Evolutionary conservation across 2,797 vertebrate genomes (phyloP).

Genomic region (Nannoperca australis): DNA sequence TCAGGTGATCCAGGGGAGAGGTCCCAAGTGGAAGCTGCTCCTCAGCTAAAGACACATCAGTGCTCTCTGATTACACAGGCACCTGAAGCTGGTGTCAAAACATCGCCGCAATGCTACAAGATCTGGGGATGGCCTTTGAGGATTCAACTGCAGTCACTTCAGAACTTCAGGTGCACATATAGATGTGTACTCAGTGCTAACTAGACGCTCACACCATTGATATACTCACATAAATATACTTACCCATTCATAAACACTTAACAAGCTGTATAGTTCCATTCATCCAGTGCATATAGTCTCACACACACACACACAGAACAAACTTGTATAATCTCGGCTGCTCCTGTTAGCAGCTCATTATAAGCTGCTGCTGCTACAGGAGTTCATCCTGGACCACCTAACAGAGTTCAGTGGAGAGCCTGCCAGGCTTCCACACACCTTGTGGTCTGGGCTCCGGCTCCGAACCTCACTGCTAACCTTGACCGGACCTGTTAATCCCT

Average conservation of each 20-base stretch:
- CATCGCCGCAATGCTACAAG: conserved; percentile 36
- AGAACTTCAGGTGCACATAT: conserved; percentile 46
- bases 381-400: background rate
- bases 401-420: conserved; percentile 23
- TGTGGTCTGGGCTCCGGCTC: conserved; percentile 45
- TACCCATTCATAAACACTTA: conserved; percentile 45
- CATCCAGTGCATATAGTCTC: conserved; percentile 43
- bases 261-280: conserved; percentile 42
- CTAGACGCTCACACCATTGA: conserved; percentile 23
- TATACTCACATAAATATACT: conserved; percentile 48
- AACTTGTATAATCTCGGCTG: conserved; percentile 24
- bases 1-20: background rate
- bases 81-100: conserved; percentile 50
- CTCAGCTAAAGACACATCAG: conserved; percentile 55
- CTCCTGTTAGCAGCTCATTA: conserved; percentile 26
- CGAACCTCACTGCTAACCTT: conserved; percentile 31
- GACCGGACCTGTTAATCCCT: conserved; percentile 18
- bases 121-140: conserved; percentile 41
- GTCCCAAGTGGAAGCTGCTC: conserved; percentile 19
- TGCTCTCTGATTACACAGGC: conserved; percentile 53
- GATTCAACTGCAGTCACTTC: conserved; percentile 27
- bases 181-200: conserved; percentile 33
- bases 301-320: conserved; percentile 28
- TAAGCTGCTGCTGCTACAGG: conserved; percentile 27
- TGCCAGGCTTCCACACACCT: conserved; percentile 42